These are phyloP conservation scores for Drosophila barbarae DNA, from an alignment of 2,888 invertebrate genomes.

Conservation along the genomic window DNA sequence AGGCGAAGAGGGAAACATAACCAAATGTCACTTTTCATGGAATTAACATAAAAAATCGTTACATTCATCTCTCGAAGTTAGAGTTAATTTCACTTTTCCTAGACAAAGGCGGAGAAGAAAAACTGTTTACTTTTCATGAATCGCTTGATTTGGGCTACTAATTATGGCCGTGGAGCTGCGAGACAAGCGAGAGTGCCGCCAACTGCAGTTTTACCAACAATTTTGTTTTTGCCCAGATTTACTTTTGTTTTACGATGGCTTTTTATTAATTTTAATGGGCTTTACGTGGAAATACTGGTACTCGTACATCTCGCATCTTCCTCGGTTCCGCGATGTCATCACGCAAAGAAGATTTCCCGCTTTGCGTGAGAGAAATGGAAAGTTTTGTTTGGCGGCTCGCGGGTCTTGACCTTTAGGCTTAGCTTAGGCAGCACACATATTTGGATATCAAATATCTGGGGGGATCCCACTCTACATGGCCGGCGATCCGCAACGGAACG, in stretches of 20 bases:
- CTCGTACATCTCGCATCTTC: slow-evolving; percentile 12
- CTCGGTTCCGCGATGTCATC: slow-evolving; percentile 63
- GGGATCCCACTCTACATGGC: slow-evolving; percentile 31
- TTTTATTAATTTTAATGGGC: slow-evolving; percentile 58
- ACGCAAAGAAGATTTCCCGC: slow-evolving; percentile 66
- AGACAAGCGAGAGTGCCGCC: slow-evolving; percentile 47
- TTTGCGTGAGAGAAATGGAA: slow-evolving; percentile 73
- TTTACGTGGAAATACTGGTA: slow-evolving; percentile 40
- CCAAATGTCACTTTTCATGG: slow-evolving; percentile 47
- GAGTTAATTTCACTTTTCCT: slow-evolving; percentile 64
- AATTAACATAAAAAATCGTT: slow-evolving; percentile 41
- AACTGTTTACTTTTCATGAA: slow-evolving; percentile 48
- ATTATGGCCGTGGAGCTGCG: slow-evolving; percentile 47
- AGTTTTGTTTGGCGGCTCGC: slow-evolving; percentile 52
- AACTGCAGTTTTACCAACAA: slow-evolving; percentile 38
- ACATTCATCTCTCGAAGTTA: slow-evolving; percentile 6
- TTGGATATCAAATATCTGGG: slow-evolving; percentile 18
- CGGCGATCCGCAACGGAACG: slow-evolving; percentile 56
- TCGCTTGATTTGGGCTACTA: slow-evolving; percentile 59
- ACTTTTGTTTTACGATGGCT: slow-evolving; percentile 37
- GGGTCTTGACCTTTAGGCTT: slow-evolving; percentile 52
- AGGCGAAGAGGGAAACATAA: slow-evolving; percentile 8
- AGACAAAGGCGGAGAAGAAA: slow-evolving; percentile 55
- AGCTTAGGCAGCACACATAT: slow-evolving; percentile 7
- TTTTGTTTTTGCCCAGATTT: slow-evolving; percentile 24